Percentiles rank a stretch among this genome's conserved stretches.
These are phyloP conservation scores for Fistularia tabacaria DNA, from an alignment of 2,797 vertebrate species.

Conservation along the genomic window DNA sequence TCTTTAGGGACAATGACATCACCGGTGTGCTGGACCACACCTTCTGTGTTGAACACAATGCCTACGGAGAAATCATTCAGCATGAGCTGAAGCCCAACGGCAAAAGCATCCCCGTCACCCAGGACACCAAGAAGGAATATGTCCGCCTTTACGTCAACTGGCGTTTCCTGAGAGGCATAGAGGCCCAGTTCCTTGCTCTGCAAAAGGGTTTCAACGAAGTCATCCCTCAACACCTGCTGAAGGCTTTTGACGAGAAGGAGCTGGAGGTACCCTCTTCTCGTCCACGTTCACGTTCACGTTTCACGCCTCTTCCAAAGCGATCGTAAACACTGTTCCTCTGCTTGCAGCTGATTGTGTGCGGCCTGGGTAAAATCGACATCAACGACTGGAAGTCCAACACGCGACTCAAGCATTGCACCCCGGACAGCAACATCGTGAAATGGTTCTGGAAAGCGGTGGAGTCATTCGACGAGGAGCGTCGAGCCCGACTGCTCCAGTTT, in stretches of 20 bases:
- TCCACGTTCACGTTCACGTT: background rate
- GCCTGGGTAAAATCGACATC: slow-evolving; percentile 96
- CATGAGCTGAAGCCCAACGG: slow-evolving; percentile 96
- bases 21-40: slow-evolving; percentile 97
- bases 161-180: slow-evolving; percentile 95
- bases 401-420: slow-evolving; percentile 95
- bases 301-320: background rate
- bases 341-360: slow-evolving; percentile 90
- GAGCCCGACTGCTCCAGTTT: slow-evolving; percentile 93
- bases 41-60: slow-evolving; percentile 96
- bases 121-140: slow-evolving; percentile 94
- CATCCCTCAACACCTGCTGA: slow-evolving; percentile 96
- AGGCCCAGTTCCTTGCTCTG: slow-evolving; percentile 95
- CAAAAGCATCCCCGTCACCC: slow-evolving; percentile 89
- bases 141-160: slow-evolving; percentile 97
- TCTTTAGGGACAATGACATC: slow-evolving; percentile 86
- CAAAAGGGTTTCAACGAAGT: slow-evolving; percentile 99
- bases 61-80: slow-evolving; percentile 96
- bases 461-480: slow-evolving; percentile 91
- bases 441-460: slow-evolving; percentile 99
- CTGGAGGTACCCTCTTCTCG: slow-evolving; percentile 79
- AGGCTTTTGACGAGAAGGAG: slow-evolving; percentile 97
- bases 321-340: background rate
- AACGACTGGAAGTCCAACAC: slow-evolving; percentile 97
- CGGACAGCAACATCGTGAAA: slow-evolving; percentile 92